A percentile compares a stretch with the other conserved stretches of the same genome.
Evolutionary conservation across 2,888 invertebrate species (phyloP).

Genomic region (Yponomeuta plumbellus): DNA sequence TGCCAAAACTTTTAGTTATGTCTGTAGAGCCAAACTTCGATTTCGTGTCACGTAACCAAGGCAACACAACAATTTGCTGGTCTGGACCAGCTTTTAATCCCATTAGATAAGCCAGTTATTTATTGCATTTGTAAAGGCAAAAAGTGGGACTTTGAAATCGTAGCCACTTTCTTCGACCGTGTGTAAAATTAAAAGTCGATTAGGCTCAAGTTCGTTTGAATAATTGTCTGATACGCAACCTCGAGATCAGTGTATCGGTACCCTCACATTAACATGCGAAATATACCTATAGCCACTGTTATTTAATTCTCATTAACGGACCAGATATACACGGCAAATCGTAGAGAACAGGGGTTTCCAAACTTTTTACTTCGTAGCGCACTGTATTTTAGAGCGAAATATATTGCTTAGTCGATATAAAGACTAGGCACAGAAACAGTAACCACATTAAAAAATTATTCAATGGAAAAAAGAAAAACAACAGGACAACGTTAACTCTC

Average conservation of each 20-base stretch:
- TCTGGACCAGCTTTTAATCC: too few relatives aligned
- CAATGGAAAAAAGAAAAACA: too few relatives aligned
- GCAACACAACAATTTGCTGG: too few relatives aligned
- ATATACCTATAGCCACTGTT: slow-evolving; percentile 2
- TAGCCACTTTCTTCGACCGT: slow-evolving; percentile 10
- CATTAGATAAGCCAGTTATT: not conserved
- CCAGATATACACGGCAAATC: not conserved
- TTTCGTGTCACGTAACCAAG: too few relatives aligned
- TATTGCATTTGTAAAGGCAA: not conserved
- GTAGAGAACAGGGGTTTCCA: not conserved
- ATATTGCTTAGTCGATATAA: too few relatives aligned
- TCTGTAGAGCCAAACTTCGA: too few relatives aligned
- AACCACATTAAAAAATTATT: too few relatives aligned
- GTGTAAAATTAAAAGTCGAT: slow-evolving; percentile 16
- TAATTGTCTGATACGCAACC: slow-evolving; percentile 7
- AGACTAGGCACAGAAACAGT: too few relatives aligned
- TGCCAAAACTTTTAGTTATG: too few relatives aligned
- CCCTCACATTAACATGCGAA: not conserved
- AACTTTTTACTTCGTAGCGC: too few relatives aligned
- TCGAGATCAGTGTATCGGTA: not conserved
- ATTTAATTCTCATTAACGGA: slow-evolving; percentile 12
- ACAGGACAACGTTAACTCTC: too few relatives aligned
- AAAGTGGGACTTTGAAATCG: not conserved
- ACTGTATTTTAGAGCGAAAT: too few relatives aligned
- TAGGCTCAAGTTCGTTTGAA: slow-evolving; percentile 13